A percentile compares a stretch with the other conserved stretches of the same genome.
These are phyloP conservation scores for Anoura caudifer DNA, from an alignment of 2,113 vertebrate genomes.

Conservation along the genomic window DNA sequence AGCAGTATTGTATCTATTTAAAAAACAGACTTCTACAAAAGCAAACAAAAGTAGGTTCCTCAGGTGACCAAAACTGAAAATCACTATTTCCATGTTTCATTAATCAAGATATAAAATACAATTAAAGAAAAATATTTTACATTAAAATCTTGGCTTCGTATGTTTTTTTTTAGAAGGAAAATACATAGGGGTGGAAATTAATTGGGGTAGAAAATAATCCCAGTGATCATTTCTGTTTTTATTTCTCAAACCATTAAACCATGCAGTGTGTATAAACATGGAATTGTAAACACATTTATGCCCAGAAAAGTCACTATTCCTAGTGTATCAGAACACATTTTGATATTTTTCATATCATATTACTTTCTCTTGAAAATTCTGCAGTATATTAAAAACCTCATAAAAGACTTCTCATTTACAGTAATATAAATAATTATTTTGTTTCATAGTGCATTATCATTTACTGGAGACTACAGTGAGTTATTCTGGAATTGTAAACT, in stretches of 20 bases:
- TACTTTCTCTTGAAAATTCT: conserved; percentile 4
- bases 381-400: not conserved
- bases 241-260: conserved; percentile 19
- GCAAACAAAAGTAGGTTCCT: not conserved
- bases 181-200: not conserved
- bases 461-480: not conserved
- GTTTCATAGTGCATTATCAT: not conserved
- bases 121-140: conserved; percentile 68
- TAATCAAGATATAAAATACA: conserved; percentile 50
- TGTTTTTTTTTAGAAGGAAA: conserved; percentile 49
- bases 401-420: not conserved
- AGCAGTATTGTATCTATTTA: not conserved
- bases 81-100: conserved; percentile 51
- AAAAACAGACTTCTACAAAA: conserved; percentile 35
- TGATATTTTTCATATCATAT: not conserved
- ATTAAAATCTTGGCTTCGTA: conserved; percentile 49
- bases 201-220: too few relatives aligned
- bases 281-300: not conserved
- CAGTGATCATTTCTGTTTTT: not conserved
- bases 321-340: not conserved
- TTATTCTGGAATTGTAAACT: not conserved
- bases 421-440: conserved; percentile 4
- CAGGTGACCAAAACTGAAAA: conserved; percentile 38
- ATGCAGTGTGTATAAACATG: not conserved
- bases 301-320: not conserved